Evolutionary conservation across 2,888 invertebrate genomes (phyloP).

Genomic region (Cataglyphis cursor): DNA sequence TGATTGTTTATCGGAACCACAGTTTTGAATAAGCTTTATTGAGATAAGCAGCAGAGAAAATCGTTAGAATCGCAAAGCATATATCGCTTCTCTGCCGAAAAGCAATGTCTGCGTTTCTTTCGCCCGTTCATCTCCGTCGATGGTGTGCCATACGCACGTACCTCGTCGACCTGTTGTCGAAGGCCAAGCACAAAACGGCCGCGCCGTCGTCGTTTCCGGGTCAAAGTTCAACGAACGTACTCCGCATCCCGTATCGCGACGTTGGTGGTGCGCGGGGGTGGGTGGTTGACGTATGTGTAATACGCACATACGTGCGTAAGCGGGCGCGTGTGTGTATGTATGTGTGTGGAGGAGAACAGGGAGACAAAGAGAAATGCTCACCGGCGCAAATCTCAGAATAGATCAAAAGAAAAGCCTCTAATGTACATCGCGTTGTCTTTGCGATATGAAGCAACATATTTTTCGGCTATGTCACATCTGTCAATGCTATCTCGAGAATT

Average conservation of each 20-base stretch:
- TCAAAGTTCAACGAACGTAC: slow-evolving; percentile 76
- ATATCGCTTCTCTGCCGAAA: slow-evolving; percentile 43
- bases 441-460: not conserved
- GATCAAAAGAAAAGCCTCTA: slow-evolving; percentile 57
- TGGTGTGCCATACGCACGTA: slow-evolving; percentile 18
- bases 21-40: not conserved
- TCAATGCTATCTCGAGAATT: slow-evolving; percentile 30
- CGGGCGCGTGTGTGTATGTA: not conserved
- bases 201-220: slow-evolving; percentile 69
- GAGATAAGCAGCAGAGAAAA: slow-evolving; percentile 19
- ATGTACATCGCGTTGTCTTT: slow-evolving; percentile 18
- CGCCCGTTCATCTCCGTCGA: slow-evolving; percentile 17
- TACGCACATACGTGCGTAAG: not conserved
- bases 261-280: slow-evolving; percentile 31
- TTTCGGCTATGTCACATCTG: not conserved
- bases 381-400: slow-evolving; percentile 47
- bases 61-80: slow-evolving; percentile 44
- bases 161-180: slow-evolving; percentile 72
- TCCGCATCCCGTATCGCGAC: slow-evolving; percentile 24
- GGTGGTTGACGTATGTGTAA: slow-evolving; percentile 18
- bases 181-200: slow-evolving; percentile 75
- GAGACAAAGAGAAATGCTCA: slow-evolving; percentile 24
- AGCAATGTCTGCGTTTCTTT: slow-evolving; percentile 52
- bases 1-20: not conserved
- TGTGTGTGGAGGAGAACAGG: no score